Evolutionary conservation across 2,113 vertebrate genomes (phyloP), one percentile per base, ranked within the genome.

Genomic region (Podarcis cretensis): DNA sequence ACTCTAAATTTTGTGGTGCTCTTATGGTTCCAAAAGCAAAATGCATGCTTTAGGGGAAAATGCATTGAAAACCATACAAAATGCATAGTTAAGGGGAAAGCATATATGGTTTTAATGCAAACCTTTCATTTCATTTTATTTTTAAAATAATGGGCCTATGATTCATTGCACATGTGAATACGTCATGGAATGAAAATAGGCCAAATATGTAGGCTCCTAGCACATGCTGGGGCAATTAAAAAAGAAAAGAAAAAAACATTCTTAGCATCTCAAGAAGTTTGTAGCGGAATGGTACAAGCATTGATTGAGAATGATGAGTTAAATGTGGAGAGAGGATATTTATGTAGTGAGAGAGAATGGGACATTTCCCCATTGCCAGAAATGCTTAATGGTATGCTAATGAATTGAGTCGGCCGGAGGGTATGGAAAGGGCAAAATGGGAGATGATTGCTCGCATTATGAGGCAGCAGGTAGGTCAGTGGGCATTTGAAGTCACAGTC

Each of bases 261-360:
- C 86, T 92, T 94, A 94, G 54, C 89, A 89, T 95, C 93, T 93
- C 90, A 89, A 93, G 92, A 92, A 93, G 90, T 95, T 96, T 93
- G 91, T 48, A 94, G 80, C 92, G 79, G 82, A 96, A 76, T 95
- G 91, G 94, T 96, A 94, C 96, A 95, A 96, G 87, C 92, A 93
- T 93, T 94, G 93, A 97, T 97, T 96, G 95, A 95, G 95, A 95
- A 94, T 90, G 89, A 96, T 95, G 88, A 95, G 88, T 86, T 95
- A 90, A 93, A 85, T 91, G 66, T 54, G 59, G 84, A 90, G 90
- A 94, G 81, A 90, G 86, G 92, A 82, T 92, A 93, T 91, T 95
- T 96, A 91, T 1, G 91, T 95, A 90, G 90, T 90, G 89, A 89
- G 85, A 89, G 85, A 88, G 85, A 93, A 92, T 84, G 73, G 54